Base-by-base conservation (phyloP, 2,113 vertebrate genomes). In the Tragulus kanchil region DNA sequence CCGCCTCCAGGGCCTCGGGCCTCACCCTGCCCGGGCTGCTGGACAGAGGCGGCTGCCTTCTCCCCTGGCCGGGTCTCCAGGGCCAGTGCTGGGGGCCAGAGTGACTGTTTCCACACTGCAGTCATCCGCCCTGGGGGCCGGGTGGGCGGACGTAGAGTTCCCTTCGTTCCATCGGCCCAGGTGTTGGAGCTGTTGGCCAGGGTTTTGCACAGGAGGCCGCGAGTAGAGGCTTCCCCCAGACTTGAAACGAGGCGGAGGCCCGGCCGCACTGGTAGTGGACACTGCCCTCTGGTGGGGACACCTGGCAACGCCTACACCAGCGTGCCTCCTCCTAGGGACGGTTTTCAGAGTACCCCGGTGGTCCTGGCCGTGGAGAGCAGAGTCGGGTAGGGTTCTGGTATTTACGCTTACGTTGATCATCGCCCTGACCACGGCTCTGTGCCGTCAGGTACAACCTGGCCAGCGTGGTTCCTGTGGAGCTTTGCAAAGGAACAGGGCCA, bases 101-200 rank as follows among this genome's bases (percentile, higher is more conserved):
- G 42, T 23, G 16, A 1, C 7, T 1, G 19, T 42, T 23, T n/a
- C 23, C 1, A 0, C 36, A 0, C n/a, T 36, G 42, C 23, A 2
- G 8, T 31, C 45, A 0, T 15, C 71, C 16, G 31, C 54, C 67
- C 12, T 16, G 42, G 19, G 14, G 21, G n/a, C 4, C 2, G 67
- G 75, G 69, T 6, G 65, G 69, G 17, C 52, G 2, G 6, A 2
- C 1, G 0, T 1, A 0, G 0, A 0, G 8, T 14, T 13, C 14
- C 28, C 81, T 73, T 21, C 12, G 1, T 58, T 8, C 54, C 36
- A 1, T 84, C 59, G 16, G 17, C 48, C 71, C 59, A 1, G 64
- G 12, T 28, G 61, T 21, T 26, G 5, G 7, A 36, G 89, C 23
- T 42, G 50, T 45, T 17, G 58, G 61, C 83, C 59, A 16, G 3